A percentile compares a stretch with the other conserved stretches of the same genome.
These are phyloP conservation scores for Miniopterus natalensis DNA, from an alignment of 2,113 vertebrate species.

Conservation along the genomic window DNA sequence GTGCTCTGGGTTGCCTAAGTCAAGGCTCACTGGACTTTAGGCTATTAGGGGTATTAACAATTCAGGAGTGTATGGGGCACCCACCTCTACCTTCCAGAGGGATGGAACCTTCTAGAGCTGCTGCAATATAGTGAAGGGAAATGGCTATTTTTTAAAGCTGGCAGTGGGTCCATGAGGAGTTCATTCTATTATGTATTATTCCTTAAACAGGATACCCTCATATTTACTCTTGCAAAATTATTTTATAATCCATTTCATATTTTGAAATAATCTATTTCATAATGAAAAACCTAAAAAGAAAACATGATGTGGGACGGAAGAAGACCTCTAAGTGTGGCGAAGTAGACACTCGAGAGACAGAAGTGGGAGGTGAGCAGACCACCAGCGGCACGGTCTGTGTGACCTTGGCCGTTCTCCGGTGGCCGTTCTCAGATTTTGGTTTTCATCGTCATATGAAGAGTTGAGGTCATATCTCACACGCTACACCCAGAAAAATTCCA, in stretches of 20 bases:
- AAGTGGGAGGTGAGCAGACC: background rate
- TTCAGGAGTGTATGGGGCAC: background rate
- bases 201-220: background rate
- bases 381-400: rapidly evolving
- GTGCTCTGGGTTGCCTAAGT: background rate
- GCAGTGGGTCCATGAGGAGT: background rate
- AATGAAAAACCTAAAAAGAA: background rate
- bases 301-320: background rate
- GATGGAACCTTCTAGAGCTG: background rate
- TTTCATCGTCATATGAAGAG: background rate
- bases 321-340: background rate
- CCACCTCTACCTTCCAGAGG: background rate
- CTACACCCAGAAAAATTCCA: background rate
- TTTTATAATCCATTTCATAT: background rate
- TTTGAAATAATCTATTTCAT: slow-evolving; percentile 16
- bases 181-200: background rate
- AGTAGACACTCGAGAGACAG: background rate
- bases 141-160: background rate
- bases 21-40: background rate
- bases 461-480: background rate
- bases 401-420: rapidly evolving
- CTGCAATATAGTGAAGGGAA: background rate
- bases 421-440: too few relatives aligned
- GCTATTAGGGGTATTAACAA: background rate
- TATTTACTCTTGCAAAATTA: background rate